Evolutionary conservation across 2,888 invertebrate genomes (phyloP).

Genomic region (Tridacna gigas): DNA sequence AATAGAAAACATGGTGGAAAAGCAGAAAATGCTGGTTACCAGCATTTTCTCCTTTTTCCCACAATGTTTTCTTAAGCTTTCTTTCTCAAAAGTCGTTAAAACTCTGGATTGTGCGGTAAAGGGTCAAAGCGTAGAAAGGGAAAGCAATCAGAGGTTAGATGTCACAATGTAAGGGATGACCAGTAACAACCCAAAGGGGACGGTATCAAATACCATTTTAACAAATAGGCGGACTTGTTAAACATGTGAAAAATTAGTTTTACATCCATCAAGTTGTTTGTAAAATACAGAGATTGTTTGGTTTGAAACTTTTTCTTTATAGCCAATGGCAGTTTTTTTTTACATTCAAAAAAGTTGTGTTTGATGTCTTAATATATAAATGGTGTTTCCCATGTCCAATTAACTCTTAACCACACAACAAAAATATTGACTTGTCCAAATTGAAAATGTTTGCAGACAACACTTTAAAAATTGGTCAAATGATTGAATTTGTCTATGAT

Average conservation of each 20-base stretch:
- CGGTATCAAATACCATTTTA: slow-evolving; percentile 19
- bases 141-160: background rate
- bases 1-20: too few species aligned
- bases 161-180: background rate
- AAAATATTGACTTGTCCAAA: background rate
- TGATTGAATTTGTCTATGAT: background rate
- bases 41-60: too few species aligned
- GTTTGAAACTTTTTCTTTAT: background rate
- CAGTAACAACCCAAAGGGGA: background rate
- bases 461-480: background rate
- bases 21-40: too few species aligned
- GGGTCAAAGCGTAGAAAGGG: too few species aligned
- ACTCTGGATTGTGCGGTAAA: too few species aligned
- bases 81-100: too few species aligned
- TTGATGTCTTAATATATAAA: slow-evolving; percentile 16
- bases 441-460: background rate
- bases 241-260: slow-evolving; percentile 27
- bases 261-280: slow-evolving; percentile 21
- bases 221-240: slow-evolving; percentile 31
- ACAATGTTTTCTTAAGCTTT: too few species aligned
- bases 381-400: background rate
- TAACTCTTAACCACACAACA: background rate
- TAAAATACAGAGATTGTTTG: slow-evolving; percentile 9
- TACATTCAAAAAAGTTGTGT: background rate
- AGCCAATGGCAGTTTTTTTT: background rate